Evolutionary conservation across 2,888 invertebrate species (phyloP), one percentile per base, ranked within the genome.

Genomic region (Athripsodes cinereus): DNA sequence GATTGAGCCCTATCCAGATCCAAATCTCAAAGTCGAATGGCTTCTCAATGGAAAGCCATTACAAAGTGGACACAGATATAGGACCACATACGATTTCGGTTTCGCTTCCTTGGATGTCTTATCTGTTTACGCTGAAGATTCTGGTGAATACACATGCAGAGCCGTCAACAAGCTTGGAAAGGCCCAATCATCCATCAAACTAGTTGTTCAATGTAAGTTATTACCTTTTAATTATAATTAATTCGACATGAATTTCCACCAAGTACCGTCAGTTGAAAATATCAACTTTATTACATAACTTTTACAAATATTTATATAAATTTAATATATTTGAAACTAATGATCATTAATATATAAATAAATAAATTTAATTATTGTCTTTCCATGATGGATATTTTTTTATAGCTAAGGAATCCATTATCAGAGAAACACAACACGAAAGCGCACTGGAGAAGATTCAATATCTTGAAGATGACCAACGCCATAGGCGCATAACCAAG

Each of bases 61-160:
- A 52, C 87, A 87, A 67, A 89, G 88, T 62, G 92, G 92, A 57
- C 95, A 96, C 70, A 85, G 96, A 62, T 94, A 92, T 80, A 86
- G 94, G 69, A 96, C 96, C 51, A 89, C 94, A 51, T 92, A 90
- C 69, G 97, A 98, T 71, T 98, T 99, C 72, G 98, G 98, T 49
- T 97, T 96, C 74, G 95, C 96, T 58, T 92, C 97, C 54, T 81
- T 99, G 62, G 98, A 99, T 71, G 91, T 99, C 61, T 81, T 96
- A 22, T 91, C 93, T 46, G 95, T 95, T 1, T 93, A 95, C 68
- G 89, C 90, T 18, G 95, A 95, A 76, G 98, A 98, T 72, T 89
- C 92, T 64, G 96, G 96, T 55, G 92, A 92, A 71, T 94, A 94
- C 69, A 90, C 90, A 13, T 92, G 92, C 73, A 86, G 84, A 69